Conservation (phyloP, 1,140 invertebrate species). For the Mamestra configurata region DNA sequence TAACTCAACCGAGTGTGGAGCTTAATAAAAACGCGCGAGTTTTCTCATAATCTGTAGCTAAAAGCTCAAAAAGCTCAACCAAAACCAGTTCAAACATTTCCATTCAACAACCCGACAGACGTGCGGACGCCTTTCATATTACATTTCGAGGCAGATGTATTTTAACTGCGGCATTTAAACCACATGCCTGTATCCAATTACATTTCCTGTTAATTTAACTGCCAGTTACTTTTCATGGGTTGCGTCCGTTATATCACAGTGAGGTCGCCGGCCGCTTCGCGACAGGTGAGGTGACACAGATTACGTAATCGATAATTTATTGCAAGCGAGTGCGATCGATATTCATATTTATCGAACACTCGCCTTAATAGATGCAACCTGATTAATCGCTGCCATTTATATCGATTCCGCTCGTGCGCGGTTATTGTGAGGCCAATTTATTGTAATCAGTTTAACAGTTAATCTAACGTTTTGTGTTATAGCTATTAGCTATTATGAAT, state of each 20-base stretch:
- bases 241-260: conserved; percentile 57
- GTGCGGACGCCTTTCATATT: conserved; percentile 15
- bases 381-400: conserved; percentile 46
- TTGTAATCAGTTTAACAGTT: conserved; percentile 18
- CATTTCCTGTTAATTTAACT: conserved; percentile 55
- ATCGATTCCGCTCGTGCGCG: conserved; percentile 42
- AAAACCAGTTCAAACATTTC: neutral
- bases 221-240: conserved; percentile 52
- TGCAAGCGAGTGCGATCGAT: conserved; percentile 48
- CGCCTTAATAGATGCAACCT: conserved; percentile 49
- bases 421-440: conserved; percentile 15
- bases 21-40: too few species aligned
- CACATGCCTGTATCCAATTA: conserved; percentile 50
- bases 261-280: conserved; percentile 27
- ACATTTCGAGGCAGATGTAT: conserved; percentile 21
- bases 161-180: conserved; percentile 38
- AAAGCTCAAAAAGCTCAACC: neutral
- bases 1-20: too few species aligned
- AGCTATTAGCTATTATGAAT: too few species aligned
- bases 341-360: conserved; percentile 35
- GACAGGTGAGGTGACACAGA: conserved; percentile 58
- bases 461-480: conserved; percentile 13
- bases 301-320: conserved; percentile 59
- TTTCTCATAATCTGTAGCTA: too few species aligned
- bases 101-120: neutral